Percentiles rank a stretch among this genome's conserved stretches.
Evolutionary conservation across 1,140 invertebrate genomes (phyloP).

Genomic region (Maconellicoccus hirsutus): DNA sequence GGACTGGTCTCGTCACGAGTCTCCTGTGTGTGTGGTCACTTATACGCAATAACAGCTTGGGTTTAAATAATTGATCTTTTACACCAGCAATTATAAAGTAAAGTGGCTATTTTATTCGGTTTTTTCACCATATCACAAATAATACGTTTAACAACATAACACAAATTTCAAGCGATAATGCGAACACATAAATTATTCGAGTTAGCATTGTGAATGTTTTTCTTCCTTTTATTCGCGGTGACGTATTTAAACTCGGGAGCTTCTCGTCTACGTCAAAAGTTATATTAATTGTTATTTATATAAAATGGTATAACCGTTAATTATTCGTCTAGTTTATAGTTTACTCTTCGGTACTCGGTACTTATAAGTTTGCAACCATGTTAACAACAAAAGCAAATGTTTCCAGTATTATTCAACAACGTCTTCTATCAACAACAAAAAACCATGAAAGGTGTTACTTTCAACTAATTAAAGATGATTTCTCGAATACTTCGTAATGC

Average conservation of each 20-base stretch:
- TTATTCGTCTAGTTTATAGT: background rate
- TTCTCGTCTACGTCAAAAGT: background rate
- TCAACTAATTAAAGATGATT: too few species aligned
- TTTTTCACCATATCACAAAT: background rate
- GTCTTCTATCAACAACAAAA: too few species aligned
- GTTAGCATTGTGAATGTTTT: background rate
- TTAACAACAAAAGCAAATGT: too few species aligned
- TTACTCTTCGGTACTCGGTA: too few species aligned
- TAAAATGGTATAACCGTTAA: background rate
- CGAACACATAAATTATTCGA: background rate
- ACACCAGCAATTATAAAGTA: background rate
- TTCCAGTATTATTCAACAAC: too few species aligned
- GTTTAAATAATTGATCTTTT: background rate
- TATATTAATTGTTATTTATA: constrained; percentile 1
- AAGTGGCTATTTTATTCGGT: background rate
- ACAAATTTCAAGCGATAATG: background rate
- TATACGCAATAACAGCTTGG: background rate
- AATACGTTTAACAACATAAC: background rate
- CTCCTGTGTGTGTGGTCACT: background rate
- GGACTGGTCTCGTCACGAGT: background rate
- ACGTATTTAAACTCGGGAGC: background rate
- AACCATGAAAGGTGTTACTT: too few species aligned
- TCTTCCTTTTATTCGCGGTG: background rate
- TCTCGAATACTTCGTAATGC: too few species aligned
- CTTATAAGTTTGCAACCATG: too few species aligned